Conservation (phyloP, 2,113 vertebrate genomes). For the Gymnorhina tibicen region DNA sequence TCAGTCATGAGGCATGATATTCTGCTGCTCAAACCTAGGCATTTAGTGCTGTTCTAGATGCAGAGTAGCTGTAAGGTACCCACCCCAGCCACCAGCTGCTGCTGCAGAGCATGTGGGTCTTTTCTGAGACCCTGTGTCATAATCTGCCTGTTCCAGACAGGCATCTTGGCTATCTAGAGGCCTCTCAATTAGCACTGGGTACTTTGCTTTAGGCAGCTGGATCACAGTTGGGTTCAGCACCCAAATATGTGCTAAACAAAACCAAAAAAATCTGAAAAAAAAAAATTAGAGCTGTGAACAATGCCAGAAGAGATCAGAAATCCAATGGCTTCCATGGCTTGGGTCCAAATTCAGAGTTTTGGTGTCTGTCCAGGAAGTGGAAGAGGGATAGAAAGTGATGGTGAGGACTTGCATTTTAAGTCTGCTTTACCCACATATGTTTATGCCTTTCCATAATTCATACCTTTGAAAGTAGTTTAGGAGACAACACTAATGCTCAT, state of each 20-base stretch:
- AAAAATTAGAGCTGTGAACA: not conserved
- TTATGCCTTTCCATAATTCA: not conserved
- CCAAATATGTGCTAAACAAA: not conserved
- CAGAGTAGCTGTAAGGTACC: not conserved
- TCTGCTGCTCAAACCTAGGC: not conserved
- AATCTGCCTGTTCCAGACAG: not conserved
- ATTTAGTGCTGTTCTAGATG: not conserved
- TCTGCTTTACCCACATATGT: not conserved
- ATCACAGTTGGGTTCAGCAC: not conserved
- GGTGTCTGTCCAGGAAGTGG: not conserved
- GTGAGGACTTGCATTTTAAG: not conserved
- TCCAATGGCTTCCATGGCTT: not conserved
- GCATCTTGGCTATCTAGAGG: not conserved
- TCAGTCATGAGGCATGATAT: not conserved
- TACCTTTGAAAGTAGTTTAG: not conserved
- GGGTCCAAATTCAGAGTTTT: not conserved
- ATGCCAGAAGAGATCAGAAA: not conserved
- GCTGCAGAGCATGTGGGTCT: not conserved
- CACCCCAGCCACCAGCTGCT: not conserved
- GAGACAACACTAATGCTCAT: not conserved
- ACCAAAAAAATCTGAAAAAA: not conserved
- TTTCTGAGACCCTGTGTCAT: not conserved
- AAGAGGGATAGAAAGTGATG: not conserved
- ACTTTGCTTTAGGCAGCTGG: not conserved
- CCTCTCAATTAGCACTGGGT: not conserved